Evolutionary conservation across 1,140 invertebrate species (phyloP), one percentile per base, ranked within the genome.

Genomic region (Chrysoperla carnea): DNA sequence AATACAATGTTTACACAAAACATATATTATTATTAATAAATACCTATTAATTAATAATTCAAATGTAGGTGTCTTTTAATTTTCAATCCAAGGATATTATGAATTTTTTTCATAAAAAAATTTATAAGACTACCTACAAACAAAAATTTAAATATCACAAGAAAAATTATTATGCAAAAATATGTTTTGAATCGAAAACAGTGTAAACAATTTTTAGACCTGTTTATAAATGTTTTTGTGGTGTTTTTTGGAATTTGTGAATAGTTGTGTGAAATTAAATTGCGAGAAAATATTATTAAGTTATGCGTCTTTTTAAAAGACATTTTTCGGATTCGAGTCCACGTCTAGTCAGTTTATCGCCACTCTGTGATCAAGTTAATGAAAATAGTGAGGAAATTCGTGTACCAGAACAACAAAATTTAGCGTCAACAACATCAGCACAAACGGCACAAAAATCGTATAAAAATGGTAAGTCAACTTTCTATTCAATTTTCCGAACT

Each of bases 71-170:
- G 23, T 11, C 6, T 27, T 9, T 27, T 9, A 14, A n/a, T 28
- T 39, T 39, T 11, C 9, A 39, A 15, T 39, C n/a, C 9, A 28
- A 11, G 11, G 39, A 27, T 37, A 33, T 45, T 39, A 40, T 31
- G 15, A 33, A 45, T 35, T 15, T 23, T 23, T 23, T 23, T 23
- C 17, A 23, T 23, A 23, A 23, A 23, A n/a, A 23, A 23, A 23
- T 23, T 23, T 23, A 23, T 23, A 23, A 23, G 17, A 23, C 17
- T 23, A 23, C 17, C 17, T 23, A 23, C 17, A 23, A 23, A 23
- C 17, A 23, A 23, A 23, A 23, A 23, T 23, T 23, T 23, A 23
- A 23, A 23, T 23, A 23, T 23, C 17, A 23, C 17, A 23, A 23
- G 17, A 23, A 23, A 23, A 23, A 23, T 23, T 23, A 23, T 23